These are phyloP conservation scores for Andrena flavipes DNA, from an alignment of 2,888 invertebrate species.

Conservation along the genomic window DNA sequence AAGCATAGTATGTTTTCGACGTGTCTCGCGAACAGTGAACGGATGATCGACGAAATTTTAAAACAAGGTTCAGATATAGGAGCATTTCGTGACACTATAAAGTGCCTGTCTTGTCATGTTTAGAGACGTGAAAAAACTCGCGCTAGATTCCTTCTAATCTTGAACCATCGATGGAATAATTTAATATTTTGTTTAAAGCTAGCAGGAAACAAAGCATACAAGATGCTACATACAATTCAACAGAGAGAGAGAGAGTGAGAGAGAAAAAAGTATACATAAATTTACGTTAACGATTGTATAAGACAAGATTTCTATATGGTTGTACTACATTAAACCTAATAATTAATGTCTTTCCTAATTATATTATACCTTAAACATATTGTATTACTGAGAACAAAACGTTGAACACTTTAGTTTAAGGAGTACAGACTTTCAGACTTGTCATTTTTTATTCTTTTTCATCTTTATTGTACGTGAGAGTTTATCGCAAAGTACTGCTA, in stretches of 20 bases:
- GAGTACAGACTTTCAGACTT: slow-evolving; percentile 64
- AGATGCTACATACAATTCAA: slow-evolving; percentile 37
- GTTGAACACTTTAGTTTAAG: slow-evolving; percentile 74
- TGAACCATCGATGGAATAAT: slow-evolving; percentile 70
- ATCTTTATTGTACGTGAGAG: slow-evolving; percentile 68
- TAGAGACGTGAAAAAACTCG: slow-evolving; percentile 80
- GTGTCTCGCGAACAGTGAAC: slow-evolving; percentile 72
- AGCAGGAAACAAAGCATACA: slow-evolving; percentile 57
- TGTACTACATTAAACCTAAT: slow-evolving; percentile 74
- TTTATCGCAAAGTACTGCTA: slow-evolving; percentile 73
- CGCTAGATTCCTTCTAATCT: slow-evolving; percentile 77
- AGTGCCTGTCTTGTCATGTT: slow-evolving; percentile 84
- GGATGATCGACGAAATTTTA: slow-evolving; percentile 80
- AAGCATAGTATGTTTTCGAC: slow-evolving; percentile 71
- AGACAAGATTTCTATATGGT: slow-evolving; percentile 74
- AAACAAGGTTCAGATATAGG: slow-evolving; percentile 81
- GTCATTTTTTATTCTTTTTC: slow-evolving; percentile 53
- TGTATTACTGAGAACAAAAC: slow-evolving; percentile 70
- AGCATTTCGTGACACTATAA: slow-evolving; percentile 83
- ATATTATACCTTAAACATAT: slow-evolving; percentile 75
- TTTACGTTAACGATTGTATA: slow-evolving; percentile 66
- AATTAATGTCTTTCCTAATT: slow-evolving; percentile 78
- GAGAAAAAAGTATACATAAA: slow-evolving; percentile 48
- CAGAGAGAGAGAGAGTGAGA: neutral
- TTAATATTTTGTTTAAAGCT: slow-evolving; percentile 72